Conservation (phyloP, 2,888 invertebrate genomes). For the Acrobasis repandana region DNA sequence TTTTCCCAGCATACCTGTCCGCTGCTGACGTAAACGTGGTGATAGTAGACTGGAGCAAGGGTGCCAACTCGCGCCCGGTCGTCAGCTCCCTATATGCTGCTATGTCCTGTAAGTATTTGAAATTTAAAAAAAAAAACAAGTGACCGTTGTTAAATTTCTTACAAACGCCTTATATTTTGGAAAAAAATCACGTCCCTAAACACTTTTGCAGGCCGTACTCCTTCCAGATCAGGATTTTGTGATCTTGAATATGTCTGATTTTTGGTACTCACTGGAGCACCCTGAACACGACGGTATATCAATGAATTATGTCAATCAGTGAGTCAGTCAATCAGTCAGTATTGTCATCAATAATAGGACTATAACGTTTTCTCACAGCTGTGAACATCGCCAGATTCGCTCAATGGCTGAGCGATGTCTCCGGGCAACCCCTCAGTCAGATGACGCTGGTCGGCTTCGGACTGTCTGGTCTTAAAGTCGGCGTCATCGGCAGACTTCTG, state of each 20-base stretch:
- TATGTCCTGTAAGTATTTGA: conserved; percentile 38
- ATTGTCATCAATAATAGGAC: too few relatives aligned
- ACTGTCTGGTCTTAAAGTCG: conserved; percentile 48
- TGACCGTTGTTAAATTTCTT: too few relatives aligned
- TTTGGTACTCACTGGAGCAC: background rate
- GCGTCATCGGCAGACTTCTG: conserved; percentile 43
- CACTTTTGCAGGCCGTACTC: too few relatives aligned
- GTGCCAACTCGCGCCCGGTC: conserved; percentile 36
- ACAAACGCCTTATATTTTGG: too few relatives aligned
- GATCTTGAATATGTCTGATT: too few relatives aligned
- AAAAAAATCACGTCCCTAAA: too few relatives aligned
- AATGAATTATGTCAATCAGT: too few relatives aligned
- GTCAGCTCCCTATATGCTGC: conserved; percentile 31
- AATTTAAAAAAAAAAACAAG: too few relatives aligned
- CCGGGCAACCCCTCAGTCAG: conserved; percentile 31
- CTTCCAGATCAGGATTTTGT: too few relatives aligned
- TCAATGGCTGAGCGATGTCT: conserved; percentile 39
- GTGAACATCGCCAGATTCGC: conserved; percentile 42
- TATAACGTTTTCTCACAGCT: conserved; percentile 37
- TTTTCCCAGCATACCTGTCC: conserved; percentile 43
- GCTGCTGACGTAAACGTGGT: conserved; percentile 39
- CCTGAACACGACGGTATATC: too few relatives aligned
- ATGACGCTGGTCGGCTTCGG: conserved; percentile 47
- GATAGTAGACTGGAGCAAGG: conserved; percentile 46
- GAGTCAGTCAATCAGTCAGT: too few relatives aligned